Evolutionary conservation across 2,797 vertebrate species (phyloP), one percentile per base, ranked within the genome.

Genomic region (Amazona ochrocephala): DNA sequence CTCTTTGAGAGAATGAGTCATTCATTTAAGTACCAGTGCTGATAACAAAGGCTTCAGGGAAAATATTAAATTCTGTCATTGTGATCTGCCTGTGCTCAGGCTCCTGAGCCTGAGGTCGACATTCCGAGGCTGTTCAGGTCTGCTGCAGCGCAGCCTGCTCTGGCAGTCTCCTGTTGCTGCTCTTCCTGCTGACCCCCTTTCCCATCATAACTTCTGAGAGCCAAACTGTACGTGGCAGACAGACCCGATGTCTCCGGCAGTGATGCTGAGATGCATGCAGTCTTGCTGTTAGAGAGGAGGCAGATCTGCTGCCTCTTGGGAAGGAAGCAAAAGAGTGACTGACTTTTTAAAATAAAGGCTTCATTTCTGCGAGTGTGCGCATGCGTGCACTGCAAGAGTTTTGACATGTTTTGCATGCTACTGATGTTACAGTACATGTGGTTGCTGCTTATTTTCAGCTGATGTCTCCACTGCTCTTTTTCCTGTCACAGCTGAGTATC

Each of bases 381-480:
- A 11, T 61, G 20, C 30, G 45, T 5, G 24, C 30, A 3, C 44
- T 75, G 51, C 15, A 29, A 82, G 62, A 65, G 24, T 71, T 79
- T 51, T 19, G 56, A 39, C 24, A 5, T 42, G 34, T 78, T 93
- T 81, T 45, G 29, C 51, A 50, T 86, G 34, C 62, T 50, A 27
- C 34, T 74, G 51, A 73, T 92, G 85, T 70, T 58, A 61, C 4
- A 39, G 48, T 77, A 73, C 42, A 24, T 58, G 84, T 50, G 74
- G 48, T 74, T 89, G 56, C 80, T 89, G 61, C 64, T 94, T 84
- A 58, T 93, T 93, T 86, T 88, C 65, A 84, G 74, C 74, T 75
- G 77, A 90, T 74, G 74, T 65, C 93, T 93, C 60, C 68, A 34
- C 78, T 94, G 96, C 91, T 96, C 96, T 94, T 96, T 97, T 96